These are phyloP conservation scores for Thalassaphorura encarpata DNA, from an alignment of 1,140 invertebrate genomes.

Conservation along the genomic window DNA sequence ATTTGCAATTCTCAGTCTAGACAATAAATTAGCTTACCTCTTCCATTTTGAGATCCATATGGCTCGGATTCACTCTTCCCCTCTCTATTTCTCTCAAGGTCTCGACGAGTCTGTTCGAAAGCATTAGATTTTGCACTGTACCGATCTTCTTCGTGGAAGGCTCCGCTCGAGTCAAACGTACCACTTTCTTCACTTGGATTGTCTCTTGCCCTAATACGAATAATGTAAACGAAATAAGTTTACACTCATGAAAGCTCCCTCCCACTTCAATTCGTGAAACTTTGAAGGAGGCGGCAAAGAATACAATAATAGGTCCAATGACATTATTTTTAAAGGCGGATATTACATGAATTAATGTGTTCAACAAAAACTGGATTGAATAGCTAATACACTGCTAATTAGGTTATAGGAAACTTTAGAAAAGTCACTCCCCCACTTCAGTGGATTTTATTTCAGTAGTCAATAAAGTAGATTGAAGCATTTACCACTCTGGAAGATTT, in stretches of 20 bases:
- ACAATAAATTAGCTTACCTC: conserved; percentile 24
- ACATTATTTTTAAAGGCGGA: too few species aligned
- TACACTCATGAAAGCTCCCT: too few species aligned
- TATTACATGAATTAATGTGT: too few species aligned
- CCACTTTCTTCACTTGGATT: conserved; percentile 65
- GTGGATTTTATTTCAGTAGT: too few species aligned
- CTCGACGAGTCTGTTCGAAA: conserved; percentile 8
- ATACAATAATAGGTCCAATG: too few species aligned
- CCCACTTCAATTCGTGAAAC: too few species aligned
- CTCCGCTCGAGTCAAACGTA: conserved; percentile 74
- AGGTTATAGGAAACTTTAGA: too few species aligned
- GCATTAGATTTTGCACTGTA: conserved; percentile 49
- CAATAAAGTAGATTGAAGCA: background rate
- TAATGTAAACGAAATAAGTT: too few species aligned
- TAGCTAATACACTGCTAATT: too few species aligned
- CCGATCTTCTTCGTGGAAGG: conserved; percentile 55
- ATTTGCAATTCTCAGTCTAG: background rate
- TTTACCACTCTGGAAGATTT: conserved; percentile 59
- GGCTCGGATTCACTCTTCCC: conserved; percentile 29
- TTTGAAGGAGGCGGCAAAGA: too few species aligned
- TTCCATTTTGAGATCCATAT: conserved; percentile 32
- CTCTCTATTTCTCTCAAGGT: conserved; percentile 11
- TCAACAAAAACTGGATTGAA: too few species aligned
- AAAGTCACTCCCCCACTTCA: too few species aligned
- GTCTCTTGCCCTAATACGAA: conserved; percentile 55